These are phyloP conservation scores for Achroia grisella DNA, from an alignment of 1,140 invertebrate genomes.

Conservation along the genomic window DNA sequence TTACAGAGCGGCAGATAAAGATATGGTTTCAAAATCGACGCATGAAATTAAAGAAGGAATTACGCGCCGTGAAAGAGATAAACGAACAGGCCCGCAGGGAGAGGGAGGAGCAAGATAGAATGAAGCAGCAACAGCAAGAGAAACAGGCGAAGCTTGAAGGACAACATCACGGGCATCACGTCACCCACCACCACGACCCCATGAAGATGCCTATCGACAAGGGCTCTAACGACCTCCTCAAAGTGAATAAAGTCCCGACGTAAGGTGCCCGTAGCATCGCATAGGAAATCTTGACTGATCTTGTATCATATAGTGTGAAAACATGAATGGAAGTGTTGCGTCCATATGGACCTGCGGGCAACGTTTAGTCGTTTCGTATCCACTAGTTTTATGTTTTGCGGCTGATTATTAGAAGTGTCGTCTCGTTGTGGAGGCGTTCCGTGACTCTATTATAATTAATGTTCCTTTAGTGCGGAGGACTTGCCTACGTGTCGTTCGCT, in stretches of 20 bases:
- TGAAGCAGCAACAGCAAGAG: conserved; percentile 92
- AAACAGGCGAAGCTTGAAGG: conserved; percentile 85
- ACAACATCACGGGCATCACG: conserved; percentile 72
- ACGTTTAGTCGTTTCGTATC: conserved; percentile 61
- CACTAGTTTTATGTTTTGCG: conserved; percentile 68
- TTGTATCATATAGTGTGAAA: conserved; percentile 71
- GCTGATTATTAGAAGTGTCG: conserved; percentile 42
- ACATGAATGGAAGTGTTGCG: conserved; percentile 62
- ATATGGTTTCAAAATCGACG: conserved; percentile 98
- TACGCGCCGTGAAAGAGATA: conserved; percentile 94
- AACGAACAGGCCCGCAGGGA: conserved; percentile 94
- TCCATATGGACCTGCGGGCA: conserved; percentile 49
- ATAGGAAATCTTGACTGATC: conserved; percentile 65
- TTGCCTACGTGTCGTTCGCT: conserved; percentile 52
- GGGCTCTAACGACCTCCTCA: conserved; percentile 77
- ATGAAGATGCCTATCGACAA: conserved; percentile 78
- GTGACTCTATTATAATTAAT: conserved; percentile 59
- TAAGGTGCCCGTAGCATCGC: conserved; percentile 58
- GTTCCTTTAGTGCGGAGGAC: conserved; percentile 69
- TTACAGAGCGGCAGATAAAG: conserved; percentile 97
- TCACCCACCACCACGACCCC: conserved; percentile 72
- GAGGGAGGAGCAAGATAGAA: conserved; percentile 91
- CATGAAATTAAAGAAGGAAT: conserved; percentile 98
- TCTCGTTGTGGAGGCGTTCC: conserved; percentile 50
- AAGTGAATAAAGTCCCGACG: conserved; percentile 80